Percentiles rank a stretch among this genome's conserved stretches.
phyloP scores from a whole-genome alignment of 2,888 invertebrate species.

The Clitarchus hookeri region DNA sequence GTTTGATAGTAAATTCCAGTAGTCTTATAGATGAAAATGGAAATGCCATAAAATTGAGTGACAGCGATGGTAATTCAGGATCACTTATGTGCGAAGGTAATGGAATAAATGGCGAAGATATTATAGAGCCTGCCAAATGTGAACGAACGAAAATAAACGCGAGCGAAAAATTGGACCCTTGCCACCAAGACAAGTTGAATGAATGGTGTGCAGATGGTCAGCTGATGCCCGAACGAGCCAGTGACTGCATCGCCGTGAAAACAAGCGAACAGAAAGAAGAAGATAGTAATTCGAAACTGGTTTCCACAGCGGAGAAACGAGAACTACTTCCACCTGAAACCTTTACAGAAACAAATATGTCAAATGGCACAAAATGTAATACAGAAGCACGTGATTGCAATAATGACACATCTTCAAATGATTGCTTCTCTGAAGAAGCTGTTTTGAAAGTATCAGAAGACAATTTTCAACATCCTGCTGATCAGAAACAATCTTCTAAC shows the following conservation, averaged over 20 bases:
- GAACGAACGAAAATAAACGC: constrained; percentile 23
- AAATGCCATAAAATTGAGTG: background rate
- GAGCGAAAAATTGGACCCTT: constrained; percentile 11
- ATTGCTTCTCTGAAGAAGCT: background rate
- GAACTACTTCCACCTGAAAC: constrained; percentile 44
- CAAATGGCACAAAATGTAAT: constrained; percentile 44
- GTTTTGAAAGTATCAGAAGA: background rate
- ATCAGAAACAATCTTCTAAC: background rate
- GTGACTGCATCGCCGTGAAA: background rate
- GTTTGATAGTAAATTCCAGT: background rate
- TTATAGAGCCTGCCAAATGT: background rate
- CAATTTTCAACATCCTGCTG: background rate
- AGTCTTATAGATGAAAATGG: background rate
- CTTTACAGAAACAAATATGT: constrained; percentile 46
- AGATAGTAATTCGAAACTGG: background rate
- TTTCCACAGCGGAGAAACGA: background rate
- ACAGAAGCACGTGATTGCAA: background rate
- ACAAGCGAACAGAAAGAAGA: background rate
- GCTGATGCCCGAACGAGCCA: background rate
- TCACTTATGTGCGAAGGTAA: background rate
- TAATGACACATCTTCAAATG: too few species aligned
- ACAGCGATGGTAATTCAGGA: background rate
- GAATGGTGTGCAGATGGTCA: background rate
- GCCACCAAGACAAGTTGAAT: background rate
- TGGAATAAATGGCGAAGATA: background rate